Evolutionary conservation across 2,888 invertebrate species (phyloP).

Genomic region (Chloroclystis v-ata): DNA sequence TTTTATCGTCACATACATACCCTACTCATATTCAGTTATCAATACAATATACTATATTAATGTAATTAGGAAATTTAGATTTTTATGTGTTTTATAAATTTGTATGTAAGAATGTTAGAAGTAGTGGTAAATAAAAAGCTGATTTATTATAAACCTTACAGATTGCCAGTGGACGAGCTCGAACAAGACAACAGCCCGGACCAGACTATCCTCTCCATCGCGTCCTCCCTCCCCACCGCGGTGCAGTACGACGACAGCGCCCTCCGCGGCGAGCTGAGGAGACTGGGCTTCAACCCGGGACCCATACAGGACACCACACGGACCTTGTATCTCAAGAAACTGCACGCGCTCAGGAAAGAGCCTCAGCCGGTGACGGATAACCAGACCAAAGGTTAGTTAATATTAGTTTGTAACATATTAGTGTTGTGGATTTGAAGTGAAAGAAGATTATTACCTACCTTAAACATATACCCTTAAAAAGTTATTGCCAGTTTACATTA

Average conservation of each 20-base stretch:
- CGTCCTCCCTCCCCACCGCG: conserved; percentile 78
- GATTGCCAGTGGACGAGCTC: conserved; percentile 58
- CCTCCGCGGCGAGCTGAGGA: conserved; percentile 80
- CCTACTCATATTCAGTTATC: too few species aligned
- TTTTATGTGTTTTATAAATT: too few species aligned
- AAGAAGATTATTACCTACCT: too few species aligned
- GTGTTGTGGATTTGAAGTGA: too few species aligned
- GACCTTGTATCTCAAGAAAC: conserved; percentile 84
- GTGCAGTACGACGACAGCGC: conserved; percentile 77
- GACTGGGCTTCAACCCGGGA: conserved; percentile 85
- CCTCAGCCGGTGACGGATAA: conserved; percentile 33
- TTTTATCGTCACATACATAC: too few species aligned
- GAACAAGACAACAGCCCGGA: conserved; percentile 52
- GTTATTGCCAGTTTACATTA: too few species aligned
- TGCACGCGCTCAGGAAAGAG: conserved; percentile 78
- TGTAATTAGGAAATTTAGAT: too few species aligned
- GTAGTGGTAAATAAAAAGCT: too few species aligned
- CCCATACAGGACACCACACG: conserved; percentile 89
- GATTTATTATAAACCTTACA: conserved; percentile 23
- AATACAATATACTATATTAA: too few species aligned
- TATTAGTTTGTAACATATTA: background rate
- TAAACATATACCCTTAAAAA: too few species aligned
- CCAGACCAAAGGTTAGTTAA: conserved; percentile 41
- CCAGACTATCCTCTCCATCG: conserved; percentile 61
- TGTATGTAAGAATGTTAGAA: too few species aligned